Percentiles rank a stretch among this genome's conserved stretches.
Conservation (phyloP, 2,888 invertebrate species). For the Eumacrocentrus americanus region DNA sequence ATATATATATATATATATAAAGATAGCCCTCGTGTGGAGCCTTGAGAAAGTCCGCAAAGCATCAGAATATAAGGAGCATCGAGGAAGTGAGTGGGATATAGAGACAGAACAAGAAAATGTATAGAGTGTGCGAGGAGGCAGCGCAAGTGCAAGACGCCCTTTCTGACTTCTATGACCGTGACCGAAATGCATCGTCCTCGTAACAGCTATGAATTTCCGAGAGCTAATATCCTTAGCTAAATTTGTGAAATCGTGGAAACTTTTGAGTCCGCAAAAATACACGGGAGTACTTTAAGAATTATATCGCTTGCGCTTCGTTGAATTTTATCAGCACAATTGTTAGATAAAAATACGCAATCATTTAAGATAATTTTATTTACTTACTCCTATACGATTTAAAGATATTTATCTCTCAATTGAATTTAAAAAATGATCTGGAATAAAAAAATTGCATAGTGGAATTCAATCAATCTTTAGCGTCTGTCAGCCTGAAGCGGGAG, state of each 20-base stretch:
- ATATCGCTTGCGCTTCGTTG: not conserved
- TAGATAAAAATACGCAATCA: slow-evolving; percentile 10
- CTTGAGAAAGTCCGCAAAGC: not conserved
- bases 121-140: slow-evolving; percentile 3
- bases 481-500: slow-evolving; percentile 12
- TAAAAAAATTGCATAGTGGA: slow-evolving; percentile 24
- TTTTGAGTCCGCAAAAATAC: slow-evolving; percentile 26
- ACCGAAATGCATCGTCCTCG: slow-evolving; percentile 36
- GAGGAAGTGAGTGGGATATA: not conserved
- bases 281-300: not conserved
- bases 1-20: too few species aligned
- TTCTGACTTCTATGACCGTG: slow-evolving; percentile 36
- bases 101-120: not conserved
- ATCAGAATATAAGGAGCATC: not conserved
- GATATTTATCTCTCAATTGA: not conserved
- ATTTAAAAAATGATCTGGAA: slow-evolving; percentile 9
- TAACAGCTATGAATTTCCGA: slow-evolving; percentile 37
- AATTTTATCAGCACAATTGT: not conserved
- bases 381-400: slow-evolving; percentile 11
- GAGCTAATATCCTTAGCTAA: slow-evolving; percentile 34
- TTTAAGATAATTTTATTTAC: slow-evolving; percentile 6
- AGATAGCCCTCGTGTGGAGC: not conserved
- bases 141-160: slow-evolving; percentile 23
- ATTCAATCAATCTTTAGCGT: slow-evolving; percentile 23
- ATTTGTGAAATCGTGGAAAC: slow-evolving; percentile 25